These are phyloP conservation scores for Trichomalopsis sarcophagae DNA, from an alignment of 1,140 invertebrate genomes.

Conservation along the genomic window DNA sequence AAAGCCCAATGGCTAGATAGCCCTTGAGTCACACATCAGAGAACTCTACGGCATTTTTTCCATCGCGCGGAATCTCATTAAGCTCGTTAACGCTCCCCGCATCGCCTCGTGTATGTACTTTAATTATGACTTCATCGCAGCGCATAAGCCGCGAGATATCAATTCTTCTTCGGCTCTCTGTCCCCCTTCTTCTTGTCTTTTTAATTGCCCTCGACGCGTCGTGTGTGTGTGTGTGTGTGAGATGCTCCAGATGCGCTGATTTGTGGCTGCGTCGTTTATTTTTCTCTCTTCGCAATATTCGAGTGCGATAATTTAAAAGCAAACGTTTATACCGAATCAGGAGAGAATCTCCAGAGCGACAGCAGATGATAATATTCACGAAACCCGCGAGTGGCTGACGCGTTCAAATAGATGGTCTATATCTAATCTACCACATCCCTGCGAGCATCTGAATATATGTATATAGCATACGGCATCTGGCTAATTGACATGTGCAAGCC, in stretches of 20 bases:
- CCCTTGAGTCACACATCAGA: background rate
- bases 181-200: background rate
- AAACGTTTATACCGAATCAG: too few species aligned
- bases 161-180: background rate
- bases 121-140: slow-evolving; percentile 42
- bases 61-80: slow-evolving; percentile 43
- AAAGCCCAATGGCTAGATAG: background rate
- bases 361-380: too few species aligned
- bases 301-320: background rate
- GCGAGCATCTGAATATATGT: background rate
- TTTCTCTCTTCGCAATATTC: background rate
- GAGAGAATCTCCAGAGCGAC: too few species aligned
- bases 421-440: too few species aligned
- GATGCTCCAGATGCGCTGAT: slow-evolving; percentile 17
- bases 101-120: background rate
- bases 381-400: too few species aligned
- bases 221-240: background rate
- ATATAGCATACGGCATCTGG: background rate
- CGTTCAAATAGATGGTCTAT: too few species aligned
- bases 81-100: slow-evolving; percentile 21
- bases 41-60: slow-evolving; percentile 49
- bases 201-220: background rate
- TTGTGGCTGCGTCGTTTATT: background rate
- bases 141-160: background rate
- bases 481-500: background rate